Conservation (phyloP, 2,888 invertebrate genomes). For the Dynastes tityus region DNA sequence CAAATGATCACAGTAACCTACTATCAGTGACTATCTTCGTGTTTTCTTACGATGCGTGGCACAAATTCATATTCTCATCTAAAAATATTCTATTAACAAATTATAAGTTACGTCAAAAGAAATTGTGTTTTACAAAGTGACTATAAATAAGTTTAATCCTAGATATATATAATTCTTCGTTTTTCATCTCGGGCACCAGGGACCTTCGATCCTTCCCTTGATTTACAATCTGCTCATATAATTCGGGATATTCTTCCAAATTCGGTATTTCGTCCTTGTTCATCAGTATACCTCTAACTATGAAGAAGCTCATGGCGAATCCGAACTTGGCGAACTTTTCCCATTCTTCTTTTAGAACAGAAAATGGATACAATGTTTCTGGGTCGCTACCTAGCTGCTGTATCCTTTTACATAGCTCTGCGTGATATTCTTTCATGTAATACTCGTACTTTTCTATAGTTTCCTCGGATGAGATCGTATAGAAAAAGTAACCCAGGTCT, state of each 20-base stretch:
- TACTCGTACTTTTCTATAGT: slow-evolving; percentile 38
- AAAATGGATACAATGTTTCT: slow-evolving; percentile 39
- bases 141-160: slow-evolving; percentile 21
- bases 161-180: neutral
- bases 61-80: too few relatives aligned
- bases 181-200: slow-evolving; percentile 11
- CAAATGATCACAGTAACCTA: too few relatives aligned
- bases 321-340: slow-evolving; percentile 41
- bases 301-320: slow-evolving; percentile 12
- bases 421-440: slow-evolving; percentile 36
- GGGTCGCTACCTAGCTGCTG: slow-evolving; percentile 45
- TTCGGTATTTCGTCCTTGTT: slow-evolving; percentile 27
- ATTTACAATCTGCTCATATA: neutral
- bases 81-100: too few relatives aligned
- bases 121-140: slow-evolving; percentile 23
- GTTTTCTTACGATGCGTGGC: too few relatives aligned
- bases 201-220: neutral
- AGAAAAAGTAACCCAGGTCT: slow-evolving; percentile 49
- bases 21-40: too few relatives aligned
- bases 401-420: slow-evolving; percentile 23
- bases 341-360: slow-evolving; percentile 42
- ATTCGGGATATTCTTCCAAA: slow-evolving; percentile 6
- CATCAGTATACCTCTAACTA: slow-evolving; percentile 17
- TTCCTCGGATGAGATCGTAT: slow-evolving; percentile 35
- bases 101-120: neutral